Evolutionary conservation across 2,797 vertebrate genomes (phyloP).

Genomic region (Eidolon dupreanum): DNA sequence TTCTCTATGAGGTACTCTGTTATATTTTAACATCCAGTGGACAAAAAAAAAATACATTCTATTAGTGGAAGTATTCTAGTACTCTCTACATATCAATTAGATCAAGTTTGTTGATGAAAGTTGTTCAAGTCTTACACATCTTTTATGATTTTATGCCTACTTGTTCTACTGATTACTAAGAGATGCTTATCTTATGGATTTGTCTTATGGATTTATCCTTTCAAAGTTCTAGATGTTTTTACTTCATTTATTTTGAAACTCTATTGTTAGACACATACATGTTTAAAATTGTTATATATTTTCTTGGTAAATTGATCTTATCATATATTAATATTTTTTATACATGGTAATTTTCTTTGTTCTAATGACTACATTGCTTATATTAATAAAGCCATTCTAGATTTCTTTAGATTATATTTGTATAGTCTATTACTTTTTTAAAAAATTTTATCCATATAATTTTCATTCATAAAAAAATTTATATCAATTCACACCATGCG

Average conservation of each 20-base stretch:
- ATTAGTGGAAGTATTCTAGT: background rate
- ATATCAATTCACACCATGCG: too few species aligned
- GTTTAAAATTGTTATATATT: background rate
- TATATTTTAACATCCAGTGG: too few species aligned
- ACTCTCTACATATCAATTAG: background rate
- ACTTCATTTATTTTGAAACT: background rate
- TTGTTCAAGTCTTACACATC: background rate
- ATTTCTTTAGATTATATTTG: background rate
- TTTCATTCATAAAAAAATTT: background rate
- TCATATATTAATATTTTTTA: background rate
- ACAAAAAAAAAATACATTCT: background rate
- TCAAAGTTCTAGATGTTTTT: background rate
- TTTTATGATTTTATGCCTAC: background rate
- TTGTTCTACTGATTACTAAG: background rate
- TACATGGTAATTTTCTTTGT: background rate
- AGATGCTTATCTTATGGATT: background rate
- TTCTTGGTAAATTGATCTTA: background rate
- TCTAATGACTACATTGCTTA: background rate
- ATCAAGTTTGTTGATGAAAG: background rate
- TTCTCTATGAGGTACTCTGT: background rate
- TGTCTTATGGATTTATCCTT: background rate
- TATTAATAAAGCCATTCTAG: background rate
- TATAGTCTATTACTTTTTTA: background rate
- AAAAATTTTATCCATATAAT: background rate
- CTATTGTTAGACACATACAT: background rate